Base-by-base conservation (phyloP, 2,113 vertebrate species). In the Sphaerodactylus townsendi region DNA sequence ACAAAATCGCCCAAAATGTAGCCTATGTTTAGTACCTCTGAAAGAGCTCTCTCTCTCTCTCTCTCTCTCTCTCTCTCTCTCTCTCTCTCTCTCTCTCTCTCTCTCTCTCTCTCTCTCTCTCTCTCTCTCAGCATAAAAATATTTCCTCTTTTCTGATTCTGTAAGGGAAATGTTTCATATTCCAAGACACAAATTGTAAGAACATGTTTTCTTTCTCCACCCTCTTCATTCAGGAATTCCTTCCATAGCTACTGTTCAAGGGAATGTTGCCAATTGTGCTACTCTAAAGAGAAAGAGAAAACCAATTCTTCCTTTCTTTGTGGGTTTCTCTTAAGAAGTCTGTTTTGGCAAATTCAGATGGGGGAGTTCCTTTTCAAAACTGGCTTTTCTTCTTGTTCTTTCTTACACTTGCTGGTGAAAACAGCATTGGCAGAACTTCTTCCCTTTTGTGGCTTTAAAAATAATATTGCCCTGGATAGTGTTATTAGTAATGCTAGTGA, bases 221-320 rank as follows among this genome's bases (percentile, higher is more conserved):
- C 53, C 37, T 82, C 28, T 44, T 73, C 53, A 82, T 82, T 62
- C 80, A 82, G 62, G 53, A 82, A 82, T 82, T 73, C 80, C 69
- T 82, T 59, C 80, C 50, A 62, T 23, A 44, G 69, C 53, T 82
- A 82, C 80, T 82, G 69, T 62, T 53, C 50, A 28, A 72, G 9
- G 50, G 69, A 15, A 35, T 72, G 15, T 9, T 81, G 79, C 79
- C 50, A 81, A 44, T 23, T 48, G 8, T n/a, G 44, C 33, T 23
- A 41, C 21, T 14, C 10, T 30, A 48, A 71, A 81, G 35, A 59
- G 21, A 37, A 65, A 2, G 35, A 33, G 62, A 70, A 28, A 35
- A 53, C 33, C 66, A 81, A 3, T 8, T 10, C 37, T 73, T 72
- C 53, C 30, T 14, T 33, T 72, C 28, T 73, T 19, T 33, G 7